phyloP scores from a whole-genome alignment of 2,113 vertebrate species.

The Dasyornis broadbenti region DNA sequence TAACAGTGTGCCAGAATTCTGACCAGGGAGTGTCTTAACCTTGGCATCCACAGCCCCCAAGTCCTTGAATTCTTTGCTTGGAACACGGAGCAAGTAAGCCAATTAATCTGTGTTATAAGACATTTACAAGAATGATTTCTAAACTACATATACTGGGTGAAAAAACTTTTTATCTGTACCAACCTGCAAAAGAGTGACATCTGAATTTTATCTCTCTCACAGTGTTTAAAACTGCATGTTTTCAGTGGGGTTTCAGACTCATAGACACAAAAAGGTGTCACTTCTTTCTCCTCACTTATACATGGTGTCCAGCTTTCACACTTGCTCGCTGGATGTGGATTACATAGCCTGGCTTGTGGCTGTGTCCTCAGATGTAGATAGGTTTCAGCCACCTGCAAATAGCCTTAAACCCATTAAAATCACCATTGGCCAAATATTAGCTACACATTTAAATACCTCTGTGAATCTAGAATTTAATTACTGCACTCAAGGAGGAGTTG shows the following conservation, averaged over 20 bases:
- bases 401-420: background rate
- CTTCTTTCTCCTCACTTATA: background rate
- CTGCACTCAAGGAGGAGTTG: background rate
- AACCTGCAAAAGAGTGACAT: background rate
- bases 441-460: background rate
- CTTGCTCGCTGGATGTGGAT: background rate
- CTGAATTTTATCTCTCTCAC: background rate
- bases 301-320: background rate
- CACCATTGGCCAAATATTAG: background rate
- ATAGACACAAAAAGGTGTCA: background rate
- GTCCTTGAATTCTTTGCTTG: background rate
- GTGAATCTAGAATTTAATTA: background rate
- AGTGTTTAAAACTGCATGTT: background rate
- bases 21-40: background rate
- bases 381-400: background rate
- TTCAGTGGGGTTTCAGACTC: background rate
- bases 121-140: background rate
- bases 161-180: background rate
- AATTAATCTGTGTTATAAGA: background rate
- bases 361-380: background rate
- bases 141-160: background rate
- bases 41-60: background rate
- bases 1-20: background rate
- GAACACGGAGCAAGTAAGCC: background rate
- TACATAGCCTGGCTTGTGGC: background rate